Base-by-base conservation (phyloP, 2,888 invertebrate species). In the Dione vanillae region DNA sequence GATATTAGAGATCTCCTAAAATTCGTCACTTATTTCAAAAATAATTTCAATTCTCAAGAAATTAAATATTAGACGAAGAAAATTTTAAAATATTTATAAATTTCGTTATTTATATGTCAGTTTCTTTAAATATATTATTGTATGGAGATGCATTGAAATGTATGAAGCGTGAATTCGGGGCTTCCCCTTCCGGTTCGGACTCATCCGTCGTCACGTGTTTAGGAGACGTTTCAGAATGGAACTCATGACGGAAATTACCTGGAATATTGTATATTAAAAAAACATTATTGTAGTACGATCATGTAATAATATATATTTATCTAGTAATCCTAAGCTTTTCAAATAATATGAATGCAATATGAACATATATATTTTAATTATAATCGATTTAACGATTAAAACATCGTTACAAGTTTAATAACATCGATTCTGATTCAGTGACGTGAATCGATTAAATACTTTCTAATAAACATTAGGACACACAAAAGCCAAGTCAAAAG, bases 191-290 rank as follows among this genome's bases (percentile, higher is more conserved):
- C 1, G 74, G 77, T 9, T 90, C 87, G 0, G 81, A 68, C 5
- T 82, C 77, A 0, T 90, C 89, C 0, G 79, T 79, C 0, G 89
- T 88, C 43, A 91, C 93, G 0, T 82, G 76, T 64, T 90, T 91
- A n/a, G 91, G 89, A 1, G 92, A 90, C 0, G 85, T 84, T 76
- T 93, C 93, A 0, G 89, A 85, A 75, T 91, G 90, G 65, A 82
- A 87, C 75, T 93, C 94, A 66, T 92, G 92, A 1, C 91, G 89
- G 71, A 87, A 91, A 68, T 92, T 93, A 54, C 94, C 94, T 94
- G 88, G 1, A 80, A 78, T 14, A 65, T 70, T 66, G 65, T 70
- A 54, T 40, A 40, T 56, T 19, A 11, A 56, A 37, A n/a, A 2
- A 12, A 5, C 10, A 16, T 7, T 56, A 1, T n/a, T 56, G 14